phyloP scores from a whole-genome alignment of 2,888 invertebrate species.

The Sipunculus nudus region DNA sequence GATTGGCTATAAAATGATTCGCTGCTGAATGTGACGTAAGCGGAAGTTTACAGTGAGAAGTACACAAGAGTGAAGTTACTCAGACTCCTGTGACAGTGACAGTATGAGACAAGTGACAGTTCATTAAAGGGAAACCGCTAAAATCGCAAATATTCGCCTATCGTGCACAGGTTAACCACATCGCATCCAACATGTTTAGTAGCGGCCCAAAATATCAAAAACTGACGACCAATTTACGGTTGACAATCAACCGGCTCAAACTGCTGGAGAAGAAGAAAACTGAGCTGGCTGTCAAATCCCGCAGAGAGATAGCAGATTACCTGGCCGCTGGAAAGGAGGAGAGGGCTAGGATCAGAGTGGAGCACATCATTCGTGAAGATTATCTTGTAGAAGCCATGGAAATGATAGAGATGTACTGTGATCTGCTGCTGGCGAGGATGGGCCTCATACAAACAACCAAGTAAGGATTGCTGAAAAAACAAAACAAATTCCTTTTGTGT shows the following conservation, averaged over 20 bases:
- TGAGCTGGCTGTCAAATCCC: conserved; percentile 93
- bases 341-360: conserved; percentile 92
- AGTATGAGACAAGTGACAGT: too few relatives aligned
- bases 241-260: conserved; percentile 85
- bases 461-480: conserved; percentile 53
- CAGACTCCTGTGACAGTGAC: too few relatives aligned
- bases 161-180: too few relatives aligned
- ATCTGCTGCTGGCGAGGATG: conserved; percentile 92
- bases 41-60: too few relatives aligned
- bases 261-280: conserved; percentile 91
- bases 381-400: conserved; percentile 99
- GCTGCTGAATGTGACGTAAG: too few relatives aligned
- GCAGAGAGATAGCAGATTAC: conserved; percentile 98
- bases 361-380: conserved; percentile 98
- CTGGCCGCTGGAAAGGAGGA: conserved; percentile 69
- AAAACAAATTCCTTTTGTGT: too few relatives aligned
- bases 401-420: conserved; percentile 99
- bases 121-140: too few relatives aligned
- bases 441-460: conserved; percentile 79
- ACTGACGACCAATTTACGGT: conserved; percentile 92
- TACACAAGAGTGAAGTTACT: too few relatives aligned
- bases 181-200: conserved; percentile 43
- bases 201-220: conserved; percentile 69
- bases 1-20: too few relatives aligned
- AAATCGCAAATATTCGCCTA: too few relatives aligned